Percentiles rank a stretch among this genome's conserved stretches.
Evolutionary conservation across 2,797 vertebrate genomes (phyloP).

Genomic region (Macrochelys suwanniensis): DNA sequence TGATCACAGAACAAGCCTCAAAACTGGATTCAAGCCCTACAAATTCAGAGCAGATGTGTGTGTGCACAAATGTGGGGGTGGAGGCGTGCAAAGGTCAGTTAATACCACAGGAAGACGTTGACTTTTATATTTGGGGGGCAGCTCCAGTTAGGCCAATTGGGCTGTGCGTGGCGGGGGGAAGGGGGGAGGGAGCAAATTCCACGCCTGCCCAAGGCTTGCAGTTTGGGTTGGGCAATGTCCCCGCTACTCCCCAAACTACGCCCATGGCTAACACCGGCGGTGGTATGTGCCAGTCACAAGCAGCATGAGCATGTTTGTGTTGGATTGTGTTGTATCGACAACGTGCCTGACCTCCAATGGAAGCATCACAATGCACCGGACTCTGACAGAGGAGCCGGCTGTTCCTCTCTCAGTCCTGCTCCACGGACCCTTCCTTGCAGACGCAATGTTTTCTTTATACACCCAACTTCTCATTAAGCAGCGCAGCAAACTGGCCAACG

Average conservation of each 20-base stretch:
- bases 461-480: neutral
- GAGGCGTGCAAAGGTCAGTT: neutral
- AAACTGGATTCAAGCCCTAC: neutral
- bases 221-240: too few species aligned
- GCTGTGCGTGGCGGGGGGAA: too few species aligned
- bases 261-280: neutral
- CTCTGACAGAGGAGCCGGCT: neutral
- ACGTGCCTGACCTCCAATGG: neutral
- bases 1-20: neutral
- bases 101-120: too few species aligned
- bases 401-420: neutral
- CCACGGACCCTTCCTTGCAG: accelerated
- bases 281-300: neutral
- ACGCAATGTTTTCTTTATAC: accelerated
- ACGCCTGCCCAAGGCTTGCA: too few species aligned
- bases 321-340: neutral
- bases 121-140: too few species aligned
- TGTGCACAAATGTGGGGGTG: neutral
- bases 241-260: too few species aligned
- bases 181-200: too few species aligned
- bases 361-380: neutral
- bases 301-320: neutral
- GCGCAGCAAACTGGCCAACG: neutral
- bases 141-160: too few species aligned
- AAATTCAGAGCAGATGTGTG: neutral